A percentile compares a stretch with the other conserved stretches of the same genome.
Conservation (phyloP, 2,888 invertebrate genomes). For the Harmothoe impar region DNA sequence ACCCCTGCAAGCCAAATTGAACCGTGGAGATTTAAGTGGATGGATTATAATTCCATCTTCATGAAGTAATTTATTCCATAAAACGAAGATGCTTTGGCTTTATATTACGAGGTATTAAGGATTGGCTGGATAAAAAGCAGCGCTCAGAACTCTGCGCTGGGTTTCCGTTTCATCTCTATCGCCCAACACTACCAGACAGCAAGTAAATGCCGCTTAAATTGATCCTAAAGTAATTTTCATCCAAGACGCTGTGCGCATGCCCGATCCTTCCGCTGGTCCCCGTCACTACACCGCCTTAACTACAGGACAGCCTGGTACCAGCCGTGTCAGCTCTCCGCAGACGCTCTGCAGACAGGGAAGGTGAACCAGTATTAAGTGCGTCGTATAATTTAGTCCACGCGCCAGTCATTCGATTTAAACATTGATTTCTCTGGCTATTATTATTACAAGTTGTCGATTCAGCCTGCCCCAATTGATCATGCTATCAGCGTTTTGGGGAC, state of each 20-base stretch:
- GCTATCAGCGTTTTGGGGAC: background rate
- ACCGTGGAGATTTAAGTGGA: no score
- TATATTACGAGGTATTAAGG: no score
- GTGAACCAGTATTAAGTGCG: background rate
- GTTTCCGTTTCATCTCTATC: no score
- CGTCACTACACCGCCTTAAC: background rate
- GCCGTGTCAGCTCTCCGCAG: background rate
- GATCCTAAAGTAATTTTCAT: constrained; percentile 20
- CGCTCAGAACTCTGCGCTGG: no score
- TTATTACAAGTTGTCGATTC: constrained; percentile 32
- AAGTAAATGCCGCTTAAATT: constrained; percentile 3
- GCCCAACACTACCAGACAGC: background rate
- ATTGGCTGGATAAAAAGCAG: no score
- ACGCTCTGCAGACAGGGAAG: background rate
- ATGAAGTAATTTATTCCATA: no score
- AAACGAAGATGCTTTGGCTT: no score
- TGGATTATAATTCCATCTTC: no score
- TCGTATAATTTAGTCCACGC: background rate
- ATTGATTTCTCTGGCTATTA: constrained; percentile 16
- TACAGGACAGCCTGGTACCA: background rate
- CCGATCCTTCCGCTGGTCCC: background rate
- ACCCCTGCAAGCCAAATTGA: no score
- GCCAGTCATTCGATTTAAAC: constrained; percentile 24
- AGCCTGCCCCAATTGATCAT: background rate
- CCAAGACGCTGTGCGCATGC: background rate